Evolutionary conservation across 2,797 vertebrate species (phyloP), one percentile per base, ranked within the genome.

Genomic region (Artibeus jamaicensis): DNA sequence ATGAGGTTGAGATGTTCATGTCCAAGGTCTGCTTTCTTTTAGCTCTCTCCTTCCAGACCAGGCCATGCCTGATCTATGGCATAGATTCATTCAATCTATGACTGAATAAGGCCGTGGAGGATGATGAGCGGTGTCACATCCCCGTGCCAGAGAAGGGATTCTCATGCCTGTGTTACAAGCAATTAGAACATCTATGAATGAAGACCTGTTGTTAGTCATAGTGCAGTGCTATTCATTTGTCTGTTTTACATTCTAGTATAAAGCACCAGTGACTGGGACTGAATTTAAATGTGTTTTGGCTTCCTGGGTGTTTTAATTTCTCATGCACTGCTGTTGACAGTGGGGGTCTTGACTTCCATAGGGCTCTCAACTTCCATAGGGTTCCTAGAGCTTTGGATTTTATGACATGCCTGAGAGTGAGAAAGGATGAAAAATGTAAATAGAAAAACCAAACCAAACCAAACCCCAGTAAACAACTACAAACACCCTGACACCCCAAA

Each of bases 71-170:
- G 15, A 15, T n/a, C n/a, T n/a, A n/a, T n/a, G n/a, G n/a, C n/a
- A n/a, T n/a, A n/a, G n/a, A n/a, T n/a, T n/a, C n/a, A n/a, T n/a
- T n/a, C n/a, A 14, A 34, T 8, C 2, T 11, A 19, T 39, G n/a
- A 4, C 9, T 29, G 26, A 26, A 16, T 5, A 2, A 1, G 2
- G 34, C 18, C 0, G 5, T 32, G 12, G 42, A 22, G 2, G 46
- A 14, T 6, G 34, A 42, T 0, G 68, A 4, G 77, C 0, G 0
- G 32, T 18, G 32, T 8, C 2, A 5, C 6, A 2, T 7, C 8
- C 7, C 6, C 3, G 16, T 15, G 21, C 37, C 9, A 1, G 19
- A 2, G 62, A 44, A 29, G 46, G 78, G 74, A 26, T 19, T 29
- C 12, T 39, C 10, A 50, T 0, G 57, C 50, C 68, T 29, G 6